Base-by-base conservation (phyloP, 2,113 vertebrate genomes). In the Ciconia boyciana region DNA sequence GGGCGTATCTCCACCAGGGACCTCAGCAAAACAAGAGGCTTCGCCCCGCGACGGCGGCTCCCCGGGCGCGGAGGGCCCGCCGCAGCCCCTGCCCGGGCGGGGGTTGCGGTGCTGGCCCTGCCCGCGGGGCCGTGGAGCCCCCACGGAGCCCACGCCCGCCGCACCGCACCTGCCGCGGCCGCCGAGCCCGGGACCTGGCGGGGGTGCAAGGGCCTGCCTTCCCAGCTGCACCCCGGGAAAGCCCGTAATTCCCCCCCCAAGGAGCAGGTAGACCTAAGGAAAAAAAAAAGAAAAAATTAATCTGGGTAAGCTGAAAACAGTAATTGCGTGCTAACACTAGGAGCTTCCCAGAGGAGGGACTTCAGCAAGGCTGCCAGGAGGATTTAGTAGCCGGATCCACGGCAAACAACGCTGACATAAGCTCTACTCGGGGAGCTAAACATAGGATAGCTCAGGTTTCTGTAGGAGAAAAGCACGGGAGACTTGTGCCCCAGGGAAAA, bases 361-460 rank as follows among this genome's bases (percentile, higher is more conserved):
- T 68, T 82, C 43, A 83, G 82, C 18, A 18, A 64, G 39, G 51
- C 51, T 94, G 83, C 19, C 83, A 34, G 76, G 62, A 83, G 68
- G 41, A 69, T 69, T 90, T 81, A 76, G 76, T 22, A 58, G 86
- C 32, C 62, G 58, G 48, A 77, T 77, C 49, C 71, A 31, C 49
- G 41, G 58, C 58, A 76, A 92, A 79, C 52, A 52, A 28, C 6
- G 31, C 62, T 88, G 79, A 72, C 57, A 90, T 18, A 72, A 96
- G 9, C 83, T 61, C 39, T 57, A 0, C 34, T 19, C 8, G 25
- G 28, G 51, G 58, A 86, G 54, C 62, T 90, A 88, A 92, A 79
- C 75, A 55, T 15, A 31, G 62, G 83, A n/a, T 18, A 69, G 90
- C 68, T 94, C 83, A 52, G 68, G 76, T 94, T 96, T 95, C 94